phyloP scores from a whole-genome alignment of 1,140 invertebrate genomes.

The Eurosta solidaginis region DNA sequence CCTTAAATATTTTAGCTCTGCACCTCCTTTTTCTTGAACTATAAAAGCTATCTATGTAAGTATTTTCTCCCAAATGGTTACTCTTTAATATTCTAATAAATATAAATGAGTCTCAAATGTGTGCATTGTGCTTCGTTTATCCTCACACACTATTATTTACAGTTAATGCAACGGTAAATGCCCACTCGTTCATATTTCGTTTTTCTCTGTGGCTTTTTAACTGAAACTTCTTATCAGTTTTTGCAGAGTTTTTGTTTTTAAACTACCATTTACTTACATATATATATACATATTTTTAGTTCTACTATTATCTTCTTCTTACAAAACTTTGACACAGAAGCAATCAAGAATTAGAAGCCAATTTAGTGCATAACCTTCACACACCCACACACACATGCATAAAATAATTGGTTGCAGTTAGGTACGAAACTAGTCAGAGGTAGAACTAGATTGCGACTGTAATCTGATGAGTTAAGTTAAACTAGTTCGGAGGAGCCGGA shows the following conservation, averaged over 20 bases:
- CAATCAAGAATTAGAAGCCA: neutral
- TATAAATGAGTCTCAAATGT: constrained; percentile 13
- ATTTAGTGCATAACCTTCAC: neutral
- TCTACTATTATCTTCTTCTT: neutral
- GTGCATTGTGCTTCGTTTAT: neutral
- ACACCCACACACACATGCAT: neutral
- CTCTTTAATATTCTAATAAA: neutral
- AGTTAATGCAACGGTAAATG: constrained; percentile 25
- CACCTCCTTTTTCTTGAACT: no score
- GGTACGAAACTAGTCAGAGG: no score
- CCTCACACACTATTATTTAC: neutral
- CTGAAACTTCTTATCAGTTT: constrained; percentile 24
- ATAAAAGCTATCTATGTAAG: no score
- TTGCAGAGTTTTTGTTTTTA: constrained; percentile 23
- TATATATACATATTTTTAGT: neutral
- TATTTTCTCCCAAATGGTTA: neutral
- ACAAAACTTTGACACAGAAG: constrained; percentile 4
- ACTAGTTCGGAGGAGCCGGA: no score
- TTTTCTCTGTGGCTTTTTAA: no score
- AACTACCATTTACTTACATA: neutral
- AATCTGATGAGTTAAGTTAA: no score
- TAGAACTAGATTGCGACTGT: no score
- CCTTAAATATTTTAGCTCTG: no score
- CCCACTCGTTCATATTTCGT: constrained; percentile 8
- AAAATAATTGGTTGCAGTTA: no score